phyloP scores from a whole-genome alignment of 53 echinoderm and acorn worm species.

The Echinometra lucunter region DNA sequence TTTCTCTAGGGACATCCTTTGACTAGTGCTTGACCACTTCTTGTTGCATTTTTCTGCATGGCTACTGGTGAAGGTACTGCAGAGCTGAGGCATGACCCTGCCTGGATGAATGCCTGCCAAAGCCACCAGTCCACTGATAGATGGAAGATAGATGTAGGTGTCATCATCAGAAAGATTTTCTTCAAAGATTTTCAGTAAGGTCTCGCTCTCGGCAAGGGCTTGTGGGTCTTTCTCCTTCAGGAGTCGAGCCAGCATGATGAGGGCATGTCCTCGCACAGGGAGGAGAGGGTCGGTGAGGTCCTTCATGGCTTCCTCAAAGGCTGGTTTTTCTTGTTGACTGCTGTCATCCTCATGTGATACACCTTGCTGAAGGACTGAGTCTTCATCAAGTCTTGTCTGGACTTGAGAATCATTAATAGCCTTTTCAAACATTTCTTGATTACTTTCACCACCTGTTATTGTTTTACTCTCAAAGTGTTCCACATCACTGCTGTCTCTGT shows the following conservation, averaged over 20 bases:
- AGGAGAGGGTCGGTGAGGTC: constrained; percentile 92
- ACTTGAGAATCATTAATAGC: not conserved
- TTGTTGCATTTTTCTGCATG: constrained; percentile 15
- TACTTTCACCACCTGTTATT: not conserved
- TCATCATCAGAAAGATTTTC: constrained; percentile 93
- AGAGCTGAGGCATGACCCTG: constrained; percentile 83
- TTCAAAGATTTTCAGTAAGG: constrained; percentile 79
- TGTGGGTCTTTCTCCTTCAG: constrained; percentile 76
- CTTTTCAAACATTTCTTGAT: not conserved
- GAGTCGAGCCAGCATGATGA: constrained; percentile 83
- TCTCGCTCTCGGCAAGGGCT: constrained; percentile 82
- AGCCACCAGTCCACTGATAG: constrained; percentile 84
- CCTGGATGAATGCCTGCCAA: constrained; percentile 82
- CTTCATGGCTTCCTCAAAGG: constrained; percentile 86
- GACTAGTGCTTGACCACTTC: constrained; percentile 43
- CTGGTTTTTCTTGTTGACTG: not conserved
- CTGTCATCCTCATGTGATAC: not conserved
- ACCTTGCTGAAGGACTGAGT: not conserved
- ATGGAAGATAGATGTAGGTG: constrained; percentile 92
- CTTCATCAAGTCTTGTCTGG: not conserved
- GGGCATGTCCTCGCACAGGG: constrained; percentile 89
- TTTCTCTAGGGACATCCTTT: constrained; percentile 73
- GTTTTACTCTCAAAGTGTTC: not conserved
- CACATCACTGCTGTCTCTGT: constrained; percentile 5
- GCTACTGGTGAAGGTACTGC: constrained; percentile 71